A percentile compares a stretch with the other conserved stretches of the same genome.
Evolutionary conservation across 2,797 vertebrate species (phyloP).

Genomic region (Mormyrops boulengeri): DNA sequence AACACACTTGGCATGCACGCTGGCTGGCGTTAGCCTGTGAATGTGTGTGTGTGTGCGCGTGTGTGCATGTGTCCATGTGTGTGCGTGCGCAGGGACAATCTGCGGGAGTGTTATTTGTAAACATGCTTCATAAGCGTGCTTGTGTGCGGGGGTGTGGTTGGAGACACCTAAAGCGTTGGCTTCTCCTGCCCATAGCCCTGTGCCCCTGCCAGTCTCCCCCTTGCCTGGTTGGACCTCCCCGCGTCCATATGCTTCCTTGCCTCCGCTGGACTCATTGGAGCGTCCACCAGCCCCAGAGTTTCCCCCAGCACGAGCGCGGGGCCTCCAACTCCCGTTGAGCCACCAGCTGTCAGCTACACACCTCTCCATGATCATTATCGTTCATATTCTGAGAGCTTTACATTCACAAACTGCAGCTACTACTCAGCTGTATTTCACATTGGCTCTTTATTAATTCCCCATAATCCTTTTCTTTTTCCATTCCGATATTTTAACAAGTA

Average conservation of each 20-base stretch:
- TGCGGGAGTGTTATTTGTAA: slow-evolving; percentile 8
- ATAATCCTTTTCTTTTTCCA: neutral
- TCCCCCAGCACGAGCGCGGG: slow-evolving; percentile 19
- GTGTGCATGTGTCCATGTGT: neutral
- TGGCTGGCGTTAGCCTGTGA: slow-evolving; percentile 1
- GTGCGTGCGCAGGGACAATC: neutral
- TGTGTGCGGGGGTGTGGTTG: slow-evolving; percentile 4
- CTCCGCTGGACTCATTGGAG: slow-evolving; percentile 44
- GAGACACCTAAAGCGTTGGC: neutral
- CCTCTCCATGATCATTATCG: slow-evolving; percentile 38
- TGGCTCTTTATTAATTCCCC: neutral
- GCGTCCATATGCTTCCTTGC: slow-evolving; percentile 25
- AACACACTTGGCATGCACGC: neutral
- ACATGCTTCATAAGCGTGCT: neutral
- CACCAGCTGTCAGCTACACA: slow-evolving; percentile 47
- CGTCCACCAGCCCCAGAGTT: neutral
- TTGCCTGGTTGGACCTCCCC: neutral
- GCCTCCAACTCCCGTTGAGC: slow-evolving; percentile 40
- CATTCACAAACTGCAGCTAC: slow-evolving; percentile 12
- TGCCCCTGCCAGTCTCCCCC: neutral
- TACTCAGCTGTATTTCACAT: neutral
- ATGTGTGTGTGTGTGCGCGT: neutral
- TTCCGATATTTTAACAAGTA: neutral
- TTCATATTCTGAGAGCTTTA: slow-evolving; percentile 23
- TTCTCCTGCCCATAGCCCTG: neutral